Percentiles rank a stretch among this genome's conserved stretches.
phyloP scores from a whole-genome alignment of 1,140 invertebrate species.

The Melanaphis sacchari region DNA sequence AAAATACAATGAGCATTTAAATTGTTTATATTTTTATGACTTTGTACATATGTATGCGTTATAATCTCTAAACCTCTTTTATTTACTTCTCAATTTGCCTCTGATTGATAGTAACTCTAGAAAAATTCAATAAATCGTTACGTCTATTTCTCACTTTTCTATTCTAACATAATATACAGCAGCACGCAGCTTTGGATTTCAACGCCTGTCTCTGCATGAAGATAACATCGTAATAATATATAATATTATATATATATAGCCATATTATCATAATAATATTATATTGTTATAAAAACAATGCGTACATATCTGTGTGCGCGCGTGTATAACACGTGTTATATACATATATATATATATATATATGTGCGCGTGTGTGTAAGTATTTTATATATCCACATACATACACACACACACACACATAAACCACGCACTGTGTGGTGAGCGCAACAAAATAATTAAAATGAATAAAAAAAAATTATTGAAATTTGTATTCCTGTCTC shows the following conservation, averaged over 20 bases:
- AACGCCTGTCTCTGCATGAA: not conserved
- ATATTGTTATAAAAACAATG: constrained; percentile 27
- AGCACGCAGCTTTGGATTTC: not conserved
- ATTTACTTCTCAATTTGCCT: too few species aligned
- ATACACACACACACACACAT: not conserved
- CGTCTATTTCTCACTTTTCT: not conserved
- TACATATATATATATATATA: not conserved
- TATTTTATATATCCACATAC: not conserved
- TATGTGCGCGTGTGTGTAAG: not conserved
- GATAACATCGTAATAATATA: not conserved
- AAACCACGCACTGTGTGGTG: not conserved
- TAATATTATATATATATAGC: not conserved
- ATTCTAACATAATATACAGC: not conserved
- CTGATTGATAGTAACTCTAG: not conserved
- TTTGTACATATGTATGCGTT: not conserved
- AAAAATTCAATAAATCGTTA: not conserved
- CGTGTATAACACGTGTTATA: constrained; percentile 9
- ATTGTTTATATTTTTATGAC: not conserved
- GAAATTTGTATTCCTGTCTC: constrained; percentile 54
- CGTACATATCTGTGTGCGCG: not conserved
- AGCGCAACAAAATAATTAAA: constrained; percentile 20
- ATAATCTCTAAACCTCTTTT: too few species aligned
- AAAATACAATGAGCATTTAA: not conserved
- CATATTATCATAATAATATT: constrained; percentile 13
- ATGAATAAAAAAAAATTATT: constrained; percentile 22